Base-by-base conservation (phyloP, 2,113 vertebrate genomes). In the Oxyruncus cristatus region DNA sequence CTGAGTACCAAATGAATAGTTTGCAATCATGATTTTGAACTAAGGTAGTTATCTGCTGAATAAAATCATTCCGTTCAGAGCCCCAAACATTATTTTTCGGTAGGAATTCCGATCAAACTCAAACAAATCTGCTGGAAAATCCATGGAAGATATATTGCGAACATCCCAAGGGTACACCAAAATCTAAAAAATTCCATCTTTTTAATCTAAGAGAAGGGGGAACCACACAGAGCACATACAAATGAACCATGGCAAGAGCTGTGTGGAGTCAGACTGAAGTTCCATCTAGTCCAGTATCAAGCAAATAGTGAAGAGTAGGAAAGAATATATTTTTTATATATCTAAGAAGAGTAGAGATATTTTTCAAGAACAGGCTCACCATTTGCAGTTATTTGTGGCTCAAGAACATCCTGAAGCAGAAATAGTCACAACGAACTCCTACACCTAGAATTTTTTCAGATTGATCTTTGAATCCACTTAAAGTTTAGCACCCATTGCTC, bases 61-160 rank as follows among this genome's bases (percentile, higher is more conserved):
- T 59, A 59, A 89, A 87, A 58, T 32, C 3, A 27, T 49, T 67
- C 4, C 6, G 17, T 7, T 65, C 41, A 56, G 33, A 55, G 12
- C 4, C 5, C 5, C 2, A 35, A 0, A 16, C 1, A 56, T 13
- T 52, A 28, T 59, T 44, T 33, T 46, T 42, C 12, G 19, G 7
- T 26, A 58, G 26, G 9, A 87, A 72, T 55, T 93, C 21, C 24
- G 56, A 11, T 44, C 8, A 82, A 92, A 78, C 6, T 55, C 1
- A 0, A 80, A 46, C 3, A 79, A 76, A 66, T 53, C 24, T 85
- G 5, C 11, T 92, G 37, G 32, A 44, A 88, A 88, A 67, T 20
- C 6, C 23, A 37, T 15, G 22, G 20, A 86, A 47, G 20, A 32
- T 30, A 35, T 21, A 27, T 24, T 13, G 2, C 66, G 49, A 80